Percentiles rank a stretch among this genome's conserved stretches.
phyloP scores from a whole-genome alignment of 92 coral and sea anemone genomes.

The Porites rus region DNA sequence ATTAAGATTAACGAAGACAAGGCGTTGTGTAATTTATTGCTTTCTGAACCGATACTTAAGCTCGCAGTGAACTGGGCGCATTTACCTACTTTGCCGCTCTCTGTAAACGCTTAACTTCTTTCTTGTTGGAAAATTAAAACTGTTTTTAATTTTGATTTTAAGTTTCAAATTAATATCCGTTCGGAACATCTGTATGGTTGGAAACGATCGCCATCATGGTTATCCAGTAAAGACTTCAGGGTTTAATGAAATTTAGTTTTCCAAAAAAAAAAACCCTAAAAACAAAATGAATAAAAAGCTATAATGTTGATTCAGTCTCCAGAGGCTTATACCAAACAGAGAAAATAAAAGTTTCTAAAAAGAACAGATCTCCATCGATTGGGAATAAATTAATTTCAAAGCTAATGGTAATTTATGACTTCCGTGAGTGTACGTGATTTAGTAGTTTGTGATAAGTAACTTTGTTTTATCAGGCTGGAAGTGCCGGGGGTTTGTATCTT shows the following conservation, averaged over 20 bases:
- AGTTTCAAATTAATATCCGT: background rate
- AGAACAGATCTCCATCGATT: background rate
- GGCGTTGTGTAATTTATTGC: background rate
- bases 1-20: slow-evolving; percentile 4
- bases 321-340: background rate
- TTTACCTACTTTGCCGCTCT: slow-evolving; percentile 14
- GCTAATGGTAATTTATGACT: background rate
- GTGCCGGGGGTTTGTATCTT: background rate
- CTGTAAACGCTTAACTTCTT: slow-evolving; percentile 19
- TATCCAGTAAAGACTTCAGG: too few relatives aligned
- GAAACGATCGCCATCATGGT: too few relatives aligned
- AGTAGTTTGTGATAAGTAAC: background rate
- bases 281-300: background rate
- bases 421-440: background rate
- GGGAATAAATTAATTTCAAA: background rate
- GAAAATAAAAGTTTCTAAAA: too few relatives aligned
- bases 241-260: too few relatives aligned
- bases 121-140: background rate
- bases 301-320: background rate
- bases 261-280: too few relatives aligned
- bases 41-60: background rate
- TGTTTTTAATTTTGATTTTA: slow-evolving; percentile 4
- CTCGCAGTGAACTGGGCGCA: background rate
- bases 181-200: background rate
- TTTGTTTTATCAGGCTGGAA: too few relatives aligned